A percentile compares a stretch with the other conserved stretches of the same genome.
phyloP scores from a whole-genome alignment of 1,140 invertebrate species.

The Linepithema humile region DNA sequence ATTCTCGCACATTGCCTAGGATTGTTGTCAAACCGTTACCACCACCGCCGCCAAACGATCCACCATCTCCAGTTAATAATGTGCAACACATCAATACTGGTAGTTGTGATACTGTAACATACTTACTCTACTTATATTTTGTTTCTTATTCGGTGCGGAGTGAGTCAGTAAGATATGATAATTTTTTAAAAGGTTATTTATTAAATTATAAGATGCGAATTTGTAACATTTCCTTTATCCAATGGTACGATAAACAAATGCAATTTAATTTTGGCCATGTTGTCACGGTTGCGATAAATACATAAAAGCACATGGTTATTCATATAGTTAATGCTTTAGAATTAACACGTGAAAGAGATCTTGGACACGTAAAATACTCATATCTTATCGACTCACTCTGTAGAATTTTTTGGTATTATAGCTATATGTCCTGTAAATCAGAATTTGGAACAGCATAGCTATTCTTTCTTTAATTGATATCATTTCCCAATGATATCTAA shows the following conservation, averaged over 20 bases:
- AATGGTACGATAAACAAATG: not conserved
- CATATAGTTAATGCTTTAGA: not conserved
- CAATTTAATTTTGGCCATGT: not conserved
- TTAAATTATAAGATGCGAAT: not conserved
- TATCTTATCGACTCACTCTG: not conserved
- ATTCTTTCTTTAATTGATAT: not conserved
- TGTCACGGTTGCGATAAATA: not conserved
- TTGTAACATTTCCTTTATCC: not conserved
- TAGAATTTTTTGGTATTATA: not conserved
- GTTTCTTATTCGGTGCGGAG: not conserved
- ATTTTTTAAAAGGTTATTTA: not conserved
- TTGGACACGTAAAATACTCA: too few species aligned
- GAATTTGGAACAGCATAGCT: not conserved
- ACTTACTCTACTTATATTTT: not conserved
- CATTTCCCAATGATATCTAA: too few species aligned
- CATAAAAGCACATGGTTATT: not conserved
- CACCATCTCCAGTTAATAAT: conserved; percentile 75
- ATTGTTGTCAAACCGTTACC: conserved; percentile 90
- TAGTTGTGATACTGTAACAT: conserved; percentile 53
- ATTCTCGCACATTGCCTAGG: conserved; percentile 87
- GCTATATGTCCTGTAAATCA: not conserved
- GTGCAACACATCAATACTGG: conserved; percentile 77
- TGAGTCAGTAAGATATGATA: not conserved
- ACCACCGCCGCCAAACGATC: conserved; percentile 84
- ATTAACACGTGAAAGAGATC: not conserved